Conservation (phyloP, 1,140 invertebrate genomes). For the Lamellibrachia luymesi region DNA sequence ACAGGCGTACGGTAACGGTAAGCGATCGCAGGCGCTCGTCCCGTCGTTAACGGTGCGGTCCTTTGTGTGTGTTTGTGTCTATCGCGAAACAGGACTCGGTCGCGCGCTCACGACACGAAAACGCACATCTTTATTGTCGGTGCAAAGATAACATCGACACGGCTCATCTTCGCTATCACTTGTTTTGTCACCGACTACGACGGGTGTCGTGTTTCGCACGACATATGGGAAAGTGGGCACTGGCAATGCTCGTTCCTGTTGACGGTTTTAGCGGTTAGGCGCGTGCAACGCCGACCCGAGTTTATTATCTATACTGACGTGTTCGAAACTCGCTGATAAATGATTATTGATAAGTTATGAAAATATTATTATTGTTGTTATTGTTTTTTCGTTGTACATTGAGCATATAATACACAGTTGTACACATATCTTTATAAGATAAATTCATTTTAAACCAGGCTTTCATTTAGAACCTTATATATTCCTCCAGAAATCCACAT, state of each 20-base stretch:
- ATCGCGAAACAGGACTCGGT: not conserved
- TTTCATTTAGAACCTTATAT: too few relatives aligned
- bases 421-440: too few relatives aligned
- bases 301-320: not conserved
- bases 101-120: not conserved
- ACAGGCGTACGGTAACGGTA: not conserved
- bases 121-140: not conserved
- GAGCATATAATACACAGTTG: not conserved
- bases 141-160: not conserved
- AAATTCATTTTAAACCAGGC: too few relatives aligned
- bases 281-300: not conserved
- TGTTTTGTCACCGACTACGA: not conserved
- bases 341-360: not conserved
- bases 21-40: not conserved
- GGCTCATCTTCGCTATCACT: not conserved
- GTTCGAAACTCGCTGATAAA: not conserved
- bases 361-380: not conserved
- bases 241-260: not conserved
- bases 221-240: not conserved
- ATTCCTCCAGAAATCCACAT: too few relatives aligned
- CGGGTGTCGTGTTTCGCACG: not conserved
- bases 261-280: not conserved
- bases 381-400: not conserved
- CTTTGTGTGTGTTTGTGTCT: not conserved
- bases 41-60: not conserved